Evolutionary conservation across 1,140 invertebrate species (phyloP).

Genomic region (Paraescarpia echinospica): DNA sequence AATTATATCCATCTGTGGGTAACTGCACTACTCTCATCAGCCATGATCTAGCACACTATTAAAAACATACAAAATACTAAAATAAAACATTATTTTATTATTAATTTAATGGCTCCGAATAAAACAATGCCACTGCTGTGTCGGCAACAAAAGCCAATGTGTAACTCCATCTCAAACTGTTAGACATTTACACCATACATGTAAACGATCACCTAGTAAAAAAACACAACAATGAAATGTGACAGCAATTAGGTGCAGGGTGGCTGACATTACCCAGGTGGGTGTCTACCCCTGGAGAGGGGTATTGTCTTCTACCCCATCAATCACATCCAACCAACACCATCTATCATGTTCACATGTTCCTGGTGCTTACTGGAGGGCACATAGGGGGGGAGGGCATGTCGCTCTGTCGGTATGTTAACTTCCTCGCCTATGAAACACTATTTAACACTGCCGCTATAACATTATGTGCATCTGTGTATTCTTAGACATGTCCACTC

Average conservation of each 20-base stretch:
- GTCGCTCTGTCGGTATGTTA: background rate
- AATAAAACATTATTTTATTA: background rate
- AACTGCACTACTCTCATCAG: too few species aligned
- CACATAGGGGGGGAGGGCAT: background rate
- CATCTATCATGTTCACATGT: background rate
- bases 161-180: background rate
- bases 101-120: background rate
- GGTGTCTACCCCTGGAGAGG: background rate
- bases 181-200: background rate
- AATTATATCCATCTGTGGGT: too few species aligned
- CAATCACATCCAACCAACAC: background rate
- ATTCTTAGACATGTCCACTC: background rate
- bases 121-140: background rate
- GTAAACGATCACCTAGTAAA: background rate
- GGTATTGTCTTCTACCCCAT: background rate
- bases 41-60: too few species aligned
- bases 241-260: background rate
- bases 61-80: too few species aligned
- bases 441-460: background rate
- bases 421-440: background rate
- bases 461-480: background rate
- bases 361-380: background rate
- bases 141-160: background rate
- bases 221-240: background rate
- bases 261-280: background rate